Conservation (phyloP, 2,888 invertebrate genomes). For the Sialis lutaria region DNA sequence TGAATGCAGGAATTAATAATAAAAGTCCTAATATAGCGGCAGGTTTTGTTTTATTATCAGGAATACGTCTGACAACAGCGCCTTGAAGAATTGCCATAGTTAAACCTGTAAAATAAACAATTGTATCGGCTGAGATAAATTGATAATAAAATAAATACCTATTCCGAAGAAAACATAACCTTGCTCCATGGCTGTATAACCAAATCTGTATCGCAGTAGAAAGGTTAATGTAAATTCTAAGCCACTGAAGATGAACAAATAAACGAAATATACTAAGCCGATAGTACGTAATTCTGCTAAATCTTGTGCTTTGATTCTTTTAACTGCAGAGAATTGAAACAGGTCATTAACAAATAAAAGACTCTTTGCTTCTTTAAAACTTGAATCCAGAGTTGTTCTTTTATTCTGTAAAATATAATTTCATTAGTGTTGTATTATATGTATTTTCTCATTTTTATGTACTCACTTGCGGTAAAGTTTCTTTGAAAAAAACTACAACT, state of each 20-base stretch:
- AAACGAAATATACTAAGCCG: constrained; percentile 72
- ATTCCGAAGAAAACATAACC: constrained; percentile 95
- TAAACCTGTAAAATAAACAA: constrained; percentile 29
- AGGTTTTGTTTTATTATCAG: constrained; percentile 48
- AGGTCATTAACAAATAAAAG: constrained; percentile 20
- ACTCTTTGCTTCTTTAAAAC: constrained; percentile 22
- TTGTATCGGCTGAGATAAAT: not conserved
- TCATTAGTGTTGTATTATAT: not conserved
- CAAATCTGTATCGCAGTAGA: constrained; percentile 81
- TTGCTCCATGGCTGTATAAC: constrained; percentile 88
- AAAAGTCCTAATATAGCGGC: constrained; percentile 62
- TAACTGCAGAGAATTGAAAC: constrained; percentile 52
- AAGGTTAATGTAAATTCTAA: constrained; percentile 96
- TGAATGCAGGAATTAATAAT: constrained; percentile 72
- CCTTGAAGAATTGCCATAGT: constrained; percentile 88
- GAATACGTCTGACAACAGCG: constrained; percentile 66
- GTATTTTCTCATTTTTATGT: constrained; percentile 8
- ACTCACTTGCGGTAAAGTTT: constrained; percentile 60
- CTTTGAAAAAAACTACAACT: constrained; percentile 55
- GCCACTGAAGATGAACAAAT: constrained; percentile 88
- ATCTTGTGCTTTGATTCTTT: constrained; percentile 42
- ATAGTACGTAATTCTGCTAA: constrained; percentile 43
- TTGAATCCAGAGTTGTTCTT: constrained; percentile 45
- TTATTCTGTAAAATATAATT: constrained; percentile 35
- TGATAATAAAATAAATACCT: constrained; percentile 32